Base-by-base conservation (phyloP, 1,140 invertebrate species). In the Anagrus nilaparvatae region DNA sequence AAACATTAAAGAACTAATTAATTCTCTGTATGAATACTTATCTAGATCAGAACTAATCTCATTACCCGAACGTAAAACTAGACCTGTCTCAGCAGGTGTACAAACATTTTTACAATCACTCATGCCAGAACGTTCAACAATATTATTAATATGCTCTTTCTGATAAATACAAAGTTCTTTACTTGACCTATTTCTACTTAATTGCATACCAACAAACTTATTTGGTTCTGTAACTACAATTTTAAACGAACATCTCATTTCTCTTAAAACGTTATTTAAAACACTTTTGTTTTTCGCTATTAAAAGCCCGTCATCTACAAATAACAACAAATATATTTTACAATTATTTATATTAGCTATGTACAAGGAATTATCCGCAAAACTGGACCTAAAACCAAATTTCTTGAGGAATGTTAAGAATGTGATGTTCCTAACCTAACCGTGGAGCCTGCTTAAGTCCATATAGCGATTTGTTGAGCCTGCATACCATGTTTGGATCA, bases 1-100 rank as follows among this genome's bases (percentile, higher is more conserved):
- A 49, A 67, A 69, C 42, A 67, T 48, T 16, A 71, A 47, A 31
- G 53, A 53, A 3, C 61, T 61, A 18, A 66, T 48, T 3, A 57
- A 33, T 44, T 66, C 48, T 30, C 51, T 49, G 44, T 55, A 67
- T 8, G 47, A 47, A 39, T 29, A 12, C 6, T 29, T 21, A 9
- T 29, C 17, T 9, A 9, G 7, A 3, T 30, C 25, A 4, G 25
- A 28, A n/a, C 21, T 28, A 30, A 7, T 19, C 14, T 21, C 19
- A 20, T 29, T 2, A 12, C 28, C 24, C 27, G 27, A 16, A 12
- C 35, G 6, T 12, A 39, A 12, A 30, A 23, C 27, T 23, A 39
- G 4, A 5, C 27, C 27, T 19, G 14, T 18, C 17, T 47, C 42
- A 10, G 23, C 27, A 1, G 39, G 47, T 7, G 43, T 45, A 20